These are phyloP conservation scores for Symphodus melops DNA, from an alignment of 2,113 vertebrate species.

Conservation along the genomic window DNA sequence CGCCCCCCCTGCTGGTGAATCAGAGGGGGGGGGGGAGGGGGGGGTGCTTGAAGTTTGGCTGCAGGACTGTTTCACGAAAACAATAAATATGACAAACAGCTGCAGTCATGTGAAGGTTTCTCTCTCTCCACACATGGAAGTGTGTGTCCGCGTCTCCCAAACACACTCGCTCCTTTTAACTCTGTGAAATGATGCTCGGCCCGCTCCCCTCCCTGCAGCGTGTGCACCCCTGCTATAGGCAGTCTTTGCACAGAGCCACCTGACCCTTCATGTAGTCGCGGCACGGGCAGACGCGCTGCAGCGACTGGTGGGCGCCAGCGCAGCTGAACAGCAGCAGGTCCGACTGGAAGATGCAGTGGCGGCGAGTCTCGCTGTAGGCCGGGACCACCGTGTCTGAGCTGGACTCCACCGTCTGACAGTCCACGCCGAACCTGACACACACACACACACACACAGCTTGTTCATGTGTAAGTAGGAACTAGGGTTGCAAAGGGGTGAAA, in stretches of 20 bases:
- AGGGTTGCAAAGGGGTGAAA: no score
- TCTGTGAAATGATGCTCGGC: background rate
- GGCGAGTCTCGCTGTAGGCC: constrained; percentile 87
- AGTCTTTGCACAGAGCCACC: constrained; percentile 95
- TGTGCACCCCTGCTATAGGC: constrained; percentile 87
- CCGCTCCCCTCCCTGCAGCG: background rate
- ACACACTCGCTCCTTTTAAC: constrained; percentile 5
- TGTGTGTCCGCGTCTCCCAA: constrained; percentile 5
- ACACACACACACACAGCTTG: background rate
- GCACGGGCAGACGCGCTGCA: constrained; percentile 94
- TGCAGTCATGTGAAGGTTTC: constrained; percentile 3
- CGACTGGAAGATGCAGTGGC: constrained; percentile 94
- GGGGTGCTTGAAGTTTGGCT: constrained; percentile 17
- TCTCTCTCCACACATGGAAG: constrained; percentile 2
- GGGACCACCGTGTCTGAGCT: constrained; percentile 92
- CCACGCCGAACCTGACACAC: constrained; percentile 86
- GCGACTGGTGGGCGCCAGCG: constrained; percentile 88
- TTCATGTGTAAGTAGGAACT: background rate
- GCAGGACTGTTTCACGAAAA: constrained; percentile 19
- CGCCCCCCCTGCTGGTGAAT: constrained; percentile 30
- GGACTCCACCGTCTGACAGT: constrained; percentile 91
- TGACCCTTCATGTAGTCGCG: constrained; percentile 99
- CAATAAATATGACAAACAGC: constrained; percentile 63
- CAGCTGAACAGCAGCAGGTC: constrained; percentile 98
- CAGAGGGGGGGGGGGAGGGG: no score